Evolutionary conservation across 1,140 invertebrate genomes (phyloP).

Genomic region (Bactericera cockerelli): DNA sequence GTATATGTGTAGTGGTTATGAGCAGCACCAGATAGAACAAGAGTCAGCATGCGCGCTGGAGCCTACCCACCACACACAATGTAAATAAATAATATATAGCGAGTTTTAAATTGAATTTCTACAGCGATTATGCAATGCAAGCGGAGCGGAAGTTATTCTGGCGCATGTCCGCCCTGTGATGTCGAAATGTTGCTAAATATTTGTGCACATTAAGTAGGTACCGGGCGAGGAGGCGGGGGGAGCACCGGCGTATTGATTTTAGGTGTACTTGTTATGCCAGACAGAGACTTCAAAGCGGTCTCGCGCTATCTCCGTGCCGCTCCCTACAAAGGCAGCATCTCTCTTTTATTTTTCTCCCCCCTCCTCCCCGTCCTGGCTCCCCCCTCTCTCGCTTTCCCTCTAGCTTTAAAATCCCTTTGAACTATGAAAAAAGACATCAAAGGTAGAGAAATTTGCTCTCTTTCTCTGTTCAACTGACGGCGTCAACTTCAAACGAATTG

Average conservation of each 20-base stretch:
- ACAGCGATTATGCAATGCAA: not conserved
- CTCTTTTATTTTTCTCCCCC: not conserved
- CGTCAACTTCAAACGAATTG: constrained; percentile 6
- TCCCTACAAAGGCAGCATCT: constrained; percentile 3
- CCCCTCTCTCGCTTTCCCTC: not conserved
- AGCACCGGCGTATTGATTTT: not conserved
- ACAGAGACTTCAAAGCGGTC: constrained; percentile 4
- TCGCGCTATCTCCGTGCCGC: not conserved
- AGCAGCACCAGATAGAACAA: too few species aligned
- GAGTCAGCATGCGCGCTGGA: too few species aligned
- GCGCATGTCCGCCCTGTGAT: constrained; percentile 5
- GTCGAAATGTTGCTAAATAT: constrained; percentile 8
- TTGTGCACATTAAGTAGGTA: constrained; percentile 6
- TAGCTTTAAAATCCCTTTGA: not conserved
- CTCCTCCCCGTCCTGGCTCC: not conserved
- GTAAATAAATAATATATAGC: not conserved
- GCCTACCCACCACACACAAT: too few species aligned
- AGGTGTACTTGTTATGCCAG: not conserved
- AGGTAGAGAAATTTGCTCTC: not conserved
- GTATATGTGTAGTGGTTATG: too few species aligned
- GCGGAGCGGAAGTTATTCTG: constrained; percentile 6
- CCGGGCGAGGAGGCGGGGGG: too few species aligned
- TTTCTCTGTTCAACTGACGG: not conserved
- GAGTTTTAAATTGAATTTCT: constrained; percentile 4
- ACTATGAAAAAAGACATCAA: constrained; percentile 8